Evolutionary conservation across 2,888 invertebrate species (phyloP).

Genomic region (Machimus atricapillus): DNA sequence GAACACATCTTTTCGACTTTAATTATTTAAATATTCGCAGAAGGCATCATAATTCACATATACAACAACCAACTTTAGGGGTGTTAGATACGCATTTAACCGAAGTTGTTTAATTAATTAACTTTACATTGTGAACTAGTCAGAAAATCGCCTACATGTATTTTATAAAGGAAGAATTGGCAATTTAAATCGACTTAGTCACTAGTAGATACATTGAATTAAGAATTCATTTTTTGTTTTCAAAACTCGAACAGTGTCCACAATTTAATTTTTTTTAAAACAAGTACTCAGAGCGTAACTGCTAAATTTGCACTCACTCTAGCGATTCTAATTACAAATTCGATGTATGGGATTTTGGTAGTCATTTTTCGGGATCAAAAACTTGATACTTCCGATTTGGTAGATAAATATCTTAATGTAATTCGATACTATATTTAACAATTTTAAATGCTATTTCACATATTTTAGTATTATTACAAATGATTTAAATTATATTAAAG

Average conservation of each 20-base stretch:
- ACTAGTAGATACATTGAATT: not conserved
- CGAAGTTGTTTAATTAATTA: not conserved
- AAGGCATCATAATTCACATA: too few species aligned
- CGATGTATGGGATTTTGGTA: not conserved
- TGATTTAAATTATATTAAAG: too few species aligned
- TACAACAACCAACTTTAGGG: not conserved
- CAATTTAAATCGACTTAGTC: not conserved
- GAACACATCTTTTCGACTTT: too few species aligned
- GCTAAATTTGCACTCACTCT: not conserved
- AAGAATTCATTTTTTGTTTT: not conserved
- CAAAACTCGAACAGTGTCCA: not conserved
- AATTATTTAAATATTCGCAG: too few species aligned
- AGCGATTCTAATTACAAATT: not conserved
- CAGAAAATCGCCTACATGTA: not conserved
- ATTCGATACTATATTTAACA: too few species aligned
- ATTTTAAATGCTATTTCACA: too few species aligned
- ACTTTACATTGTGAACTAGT: not conserved
- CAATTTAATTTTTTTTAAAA: not conserved
- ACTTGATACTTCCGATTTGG: not conserved
- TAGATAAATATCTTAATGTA: too few species aligned
- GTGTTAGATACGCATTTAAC: not conserved
- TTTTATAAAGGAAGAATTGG: not conserved
- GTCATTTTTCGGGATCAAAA: not conserved
- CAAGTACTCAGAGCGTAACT: not conserved
- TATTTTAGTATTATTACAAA: too few species aligned